Evolutionary conservation across 2,113 vertebrate genomes (phyloP), one percentile per base, ranked within the genome.

Genomic region (Chionodraco myersi): DNA sequence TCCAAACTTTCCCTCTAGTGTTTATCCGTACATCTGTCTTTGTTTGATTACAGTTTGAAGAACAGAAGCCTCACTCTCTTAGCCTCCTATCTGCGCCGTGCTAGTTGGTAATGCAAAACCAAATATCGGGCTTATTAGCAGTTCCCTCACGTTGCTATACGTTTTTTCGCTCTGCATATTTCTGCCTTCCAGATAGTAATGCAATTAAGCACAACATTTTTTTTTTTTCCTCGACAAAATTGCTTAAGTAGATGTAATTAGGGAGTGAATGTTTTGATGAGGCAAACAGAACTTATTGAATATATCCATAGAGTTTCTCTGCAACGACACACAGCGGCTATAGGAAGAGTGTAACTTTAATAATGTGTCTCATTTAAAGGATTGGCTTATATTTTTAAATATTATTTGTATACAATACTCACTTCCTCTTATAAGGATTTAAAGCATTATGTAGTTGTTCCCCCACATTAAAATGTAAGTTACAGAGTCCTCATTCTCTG

Each of bases 241-340:
- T 91, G 90, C 91, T 92, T 90, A 93, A 94, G 89, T 91, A 90
- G 92, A 92, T 92, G 89, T 93, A 94, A 94, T 94, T 94, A 94
- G 89, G 71, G 85, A 90, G 87, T 68, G 78, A 89, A 87, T 89
- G 83, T 87, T 91, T 91, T 92, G 90, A 92, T 91, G 89, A 94
- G 82, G 82, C 77, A 73, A 88, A 85, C 58, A 82, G 76, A 89
- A 91, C 85, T 89, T 89, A 87, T 89, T 66, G 85, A 89, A 91
- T 77, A 88, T 60, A 90, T 83, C 78, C 86, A 88, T 79, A 82
- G 91, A 85, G 69, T 80, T 86, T 71, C 36, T 41, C 36, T 41
- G 7, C 36, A 4, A 6, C 73, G 64, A 75, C 68, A 53, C 60
- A 41, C 77, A 77, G 70, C 3, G 51, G 63, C 80, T 89, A 69